phyloP scores from a whole-genome alignment of 2,888 invertebrate genomes.

The Cephalotes varians region DNA sequence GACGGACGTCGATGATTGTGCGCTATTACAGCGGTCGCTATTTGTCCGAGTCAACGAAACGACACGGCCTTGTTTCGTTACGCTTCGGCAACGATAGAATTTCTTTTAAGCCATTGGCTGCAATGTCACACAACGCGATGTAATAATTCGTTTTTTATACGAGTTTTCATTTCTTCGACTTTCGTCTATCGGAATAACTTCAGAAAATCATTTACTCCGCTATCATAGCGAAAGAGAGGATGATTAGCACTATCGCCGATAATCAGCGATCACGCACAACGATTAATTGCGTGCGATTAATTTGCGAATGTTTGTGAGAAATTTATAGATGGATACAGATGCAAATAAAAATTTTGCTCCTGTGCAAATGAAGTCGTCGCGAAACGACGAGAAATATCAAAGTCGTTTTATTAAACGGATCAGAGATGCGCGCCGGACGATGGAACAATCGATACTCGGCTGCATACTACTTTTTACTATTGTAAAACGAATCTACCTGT shows the following conservation, averaged over 20 bases:
- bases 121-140: background rate
- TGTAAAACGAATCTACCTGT: constrained; percentile 28
- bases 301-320: background rate
- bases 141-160: background rate
- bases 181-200: background rate
- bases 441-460: constrained; percentile 33
- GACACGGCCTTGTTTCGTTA: constrained; percentile 23
- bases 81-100: constrained; percentile 22
- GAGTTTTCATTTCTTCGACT: background rate
- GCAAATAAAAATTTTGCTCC: constrained; percentile 7
- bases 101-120: constrained; percentile 12
- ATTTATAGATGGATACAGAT: background rate
- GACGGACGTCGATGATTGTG: constrained; percentile 24
- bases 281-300: constrained; percentile 7
- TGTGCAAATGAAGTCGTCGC: background rate
- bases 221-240: background rate
- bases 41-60: constrained; percentile 51
- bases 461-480: constrained; percentile 27
- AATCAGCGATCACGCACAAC: background rate
- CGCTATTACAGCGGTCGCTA: constrained; percentile 50
- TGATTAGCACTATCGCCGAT: background rate
- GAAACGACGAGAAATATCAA: constrained; percentile 1
- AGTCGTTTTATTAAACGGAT: constrained; percentile 48
- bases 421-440: constrained; percentile 23
- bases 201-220: background rate